A percentile compares a stretch with the other conserved stretches of the same genome.
phyloP scores from a whole-genome alignment of 2,888 invertebrate genomes.

The Myathropa florea region DNA sequence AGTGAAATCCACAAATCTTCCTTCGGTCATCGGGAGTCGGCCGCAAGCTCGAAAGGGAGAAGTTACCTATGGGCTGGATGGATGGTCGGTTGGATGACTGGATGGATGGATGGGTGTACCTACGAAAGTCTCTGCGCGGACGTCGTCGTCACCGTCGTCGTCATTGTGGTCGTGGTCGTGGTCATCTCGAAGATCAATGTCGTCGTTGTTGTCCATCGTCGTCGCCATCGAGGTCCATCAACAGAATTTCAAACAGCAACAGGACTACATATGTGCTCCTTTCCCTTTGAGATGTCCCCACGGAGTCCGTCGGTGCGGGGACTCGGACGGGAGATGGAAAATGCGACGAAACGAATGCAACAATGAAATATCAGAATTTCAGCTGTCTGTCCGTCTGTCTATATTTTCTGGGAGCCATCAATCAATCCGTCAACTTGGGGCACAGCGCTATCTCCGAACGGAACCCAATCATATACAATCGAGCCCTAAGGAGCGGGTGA shows the following conservation, averaged over 20 bases:
- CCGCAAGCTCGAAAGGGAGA: not conserved
- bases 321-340: constrained; percentile 15
- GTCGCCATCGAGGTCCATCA: constrained; percentile 57
- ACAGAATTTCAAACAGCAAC: constrained; percentile 56
- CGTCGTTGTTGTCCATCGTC: constrained; percentile 27
- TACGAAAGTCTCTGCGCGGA: not conserved
- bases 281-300: constrained; percentile 11
- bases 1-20: constrained; percentile 61
- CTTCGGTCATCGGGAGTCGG: constrained; percentile 30
- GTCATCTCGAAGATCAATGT: constrained; percentile 60
- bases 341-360: constrained; percentile 56
- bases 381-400: constrained; percentile 71
- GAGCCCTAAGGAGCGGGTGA: constrained; percentile 22
- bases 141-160: not conserved
- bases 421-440: constrained; percentile 69
- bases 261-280: constrained; percentile 13
- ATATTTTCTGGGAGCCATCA: constrained; percentile 71
- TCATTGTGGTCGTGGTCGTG: constrained; percentile 18
- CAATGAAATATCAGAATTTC: constrained; percentile 71
- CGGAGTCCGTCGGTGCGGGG: constrained; percentile 5
- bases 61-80: constrained; percentile 10
- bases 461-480: constrained; percentile 61
- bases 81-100: not conserved
- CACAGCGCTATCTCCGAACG: constrained; percentile 57
- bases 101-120: not conserved